Conservation (phyloP, 2,113 vertebrate genomes). For the Gobiocypris rarus region DNA sequence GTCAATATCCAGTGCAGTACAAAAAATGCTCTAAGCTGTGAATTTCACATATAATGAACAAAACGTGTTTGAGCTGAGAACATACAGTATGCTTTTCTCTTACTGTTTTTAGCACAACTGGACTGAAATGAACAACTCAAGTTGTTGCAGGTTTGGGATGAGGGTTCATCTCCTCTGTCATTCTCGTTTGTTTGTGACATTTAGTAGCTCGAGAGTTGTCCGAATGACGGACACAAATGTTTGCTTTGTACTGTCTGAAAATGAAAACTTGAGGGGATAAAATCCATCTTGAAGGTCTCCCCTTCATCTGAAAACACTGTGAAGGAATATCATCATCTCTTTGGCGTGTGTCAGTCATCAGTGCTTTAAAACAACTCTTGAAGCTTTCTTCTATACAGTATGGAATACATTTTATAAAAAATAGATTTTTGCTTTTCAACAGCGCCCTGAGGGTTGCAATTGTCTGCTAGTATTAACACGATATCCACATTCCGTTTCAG, state of each 20-base stretch:
- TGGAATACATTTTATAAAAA: slow-evolving; percentile 91
- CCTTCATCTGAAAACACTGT: slow-evolving; percentile 55
- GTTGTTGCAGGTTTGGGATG: neutral
- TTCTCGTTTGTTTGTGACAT: neutral
- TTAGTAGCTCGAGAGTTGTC: slow-evolving; percentile 43
- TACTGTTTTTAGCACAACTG: neutral
- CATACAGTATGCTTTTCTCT: too few relatives aligned
- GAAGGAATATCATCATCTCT: slow-evolving; percentile 68
- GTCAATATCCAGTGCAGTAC: slow-evolving; percentile 21
- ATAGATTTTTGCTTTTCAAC: slow-evolving; percentile 86
- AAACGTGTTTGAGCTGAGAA: neutral
- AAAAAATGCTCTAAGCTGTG: slow-evolving; percentile 18
- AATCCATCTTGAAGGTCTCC: slow-evolving; percentile 58
- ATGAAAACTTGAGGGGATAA: slow-evolving; percentile 56
- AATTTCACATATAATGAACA: slow-evolving; percentile 8
- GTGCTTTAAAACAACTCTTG: slow-evolving; percentile 90
- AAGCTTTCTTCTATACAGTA: slow-evolving; percentile 89
- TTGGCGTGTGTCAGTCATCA: slow-evolving; percentile 84
- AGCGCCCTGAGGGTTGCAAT: slow-evolving; percentile 92
- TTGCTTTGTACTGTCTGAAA: neutral
- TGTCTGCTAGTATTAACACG: slow-evolving; percentile 79
- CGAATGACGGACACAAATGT: neutral
- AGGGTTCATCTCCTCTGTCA: too few relatives aligned
- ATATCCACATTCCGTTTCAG: slow-evolving; percentile 80
- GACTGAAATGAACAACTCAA: neutral